phyloP scores from a whole-genome alignment of 2,888 invertebrate species.

The Meta bourneti region DNA sequence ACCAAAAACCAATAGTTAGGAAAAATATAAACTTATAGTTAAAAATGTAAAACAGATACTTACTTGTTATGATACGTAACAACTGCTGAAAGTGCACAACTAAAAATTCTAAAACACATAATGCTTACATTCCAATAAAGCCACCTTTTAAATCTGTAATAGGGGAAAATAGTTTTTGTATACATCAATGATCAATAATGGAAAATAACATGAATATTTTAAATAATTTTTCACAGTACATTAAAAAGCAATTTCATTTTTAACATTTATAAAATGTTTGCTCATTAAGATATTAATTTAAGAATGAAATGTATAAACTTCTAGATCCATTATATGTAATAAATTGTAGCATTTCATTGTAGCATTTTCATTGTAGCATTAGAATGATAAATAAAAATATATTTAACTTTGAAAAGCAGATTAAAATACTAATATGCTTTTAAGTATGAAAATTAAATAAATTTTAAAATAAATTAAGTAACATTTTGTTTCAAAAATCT shows the following conservation, averaged over 20 bases:
- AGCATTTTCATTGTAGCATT: not conserved
- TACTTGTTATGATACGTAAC: constrained; percentile 82
- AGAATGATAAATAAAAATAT: not conserved
- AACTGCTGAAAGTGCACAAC: constrained; percentile 87
- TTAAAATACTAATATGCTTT: not conserved
- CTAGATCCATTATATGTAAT: not conserved
- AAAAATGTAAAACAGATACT: not conserved
- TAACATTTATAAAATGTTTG: not conserved
- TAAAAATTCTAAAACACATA: constrained; percentile 89
- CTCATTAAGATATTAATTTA: not conserved
- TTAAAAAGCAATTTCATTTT: not conserved
- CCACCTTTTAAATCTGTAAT: constrained; percentile 83
- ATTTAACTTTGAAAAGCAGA: not conserved
- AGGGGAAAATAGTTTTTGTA: not conserved
- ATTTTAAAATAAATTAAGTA: too few species aligned
- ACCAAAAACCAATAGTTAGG: too few species aligned
- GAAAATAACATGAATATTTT: not conserved
- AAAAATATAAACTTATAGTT: not conserved
- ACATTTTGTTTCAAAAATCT: too few species aligned
- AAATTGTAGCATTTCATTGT: not conserved
- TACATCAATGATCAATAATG: not conserved
- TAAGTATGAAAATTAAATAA: too few species aligned
- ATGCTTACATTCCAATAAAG: constrained; percentile 86
- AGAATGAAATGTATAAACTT: not conserved
- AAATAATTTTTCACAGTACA: not conserved